Evolutionary conservation across 2,797 vertebrate species (phyloP).

Genomic region (Hyperoplus immaculatus): DNA sequence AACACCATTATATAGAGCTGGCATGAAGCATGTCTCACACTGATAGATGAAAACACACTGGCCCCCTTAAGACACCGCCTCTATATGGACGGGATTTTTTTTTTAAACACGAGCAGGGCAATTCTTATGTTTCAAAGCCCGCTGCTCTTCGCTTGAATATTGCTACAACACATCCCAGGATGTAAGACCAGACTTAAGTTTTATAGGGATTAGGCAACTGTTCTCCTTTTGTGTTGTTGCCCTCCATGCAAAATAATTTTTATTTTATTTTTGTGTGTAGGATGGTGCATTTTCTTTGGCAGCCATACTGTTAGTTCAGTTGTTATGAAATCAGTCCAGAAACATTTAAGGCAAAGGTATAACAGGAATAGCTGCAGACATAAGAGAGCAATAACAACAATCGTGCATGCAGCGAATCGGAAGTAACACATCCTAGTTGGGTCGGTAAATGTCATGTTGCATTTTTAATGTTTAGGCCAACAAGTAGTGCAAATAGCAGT

Average conservation of each 20-base stretch:
- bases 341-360: constrained; percentile 40
- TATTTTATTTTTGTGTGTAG: constrained; percentile 22
- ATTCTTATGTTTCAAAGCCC: constrained; percentile 57
- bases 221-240: constrained; percentile 39
- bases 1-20: constrained; percentile 80
- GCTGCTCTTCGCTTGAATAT: constrained; percentile 53
- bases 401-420: constrained; percentile 42
- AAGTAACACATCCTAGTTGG: constrained; percentile 45
- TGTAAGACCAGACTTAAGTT: constrained; percentile 32
- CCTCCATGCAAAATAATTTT: constrained; percentile 41
- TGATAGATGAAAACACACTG: constrained; percentile 77
- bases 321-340: constrained; percentile 55
- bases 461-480: constrained; percentile 66
- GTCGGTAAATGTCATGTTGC: constrained; percentile 59
- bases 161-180: constrained; percentile 39
- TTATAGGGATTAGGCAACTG: constrained; percentile 40
- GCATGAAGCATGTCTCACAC: constrained; percentile 78
- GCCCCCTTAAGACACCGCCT: constrained; percentile 61
- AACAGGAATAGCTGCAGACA: constrained; percentile 23
- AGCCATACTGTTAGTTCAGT: constrained; percentile 46
- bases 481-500: constrained; percentile 30
- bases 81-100: constrained; percentile 62
- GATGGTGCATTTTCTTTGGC: constrained; percentile 53
- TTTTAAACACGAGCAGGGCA: constrained; percentile 54
- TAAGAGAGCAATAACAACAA: constrained; percentile 28